Percentiles rank a stretch among this genome's conserved stretches.
These are phyloP conservation scores for Syrrhaptes paradoxus DNA, from an alignment of 2,113 vertebrate genomes.

Conservation along the genomic window DNA sequence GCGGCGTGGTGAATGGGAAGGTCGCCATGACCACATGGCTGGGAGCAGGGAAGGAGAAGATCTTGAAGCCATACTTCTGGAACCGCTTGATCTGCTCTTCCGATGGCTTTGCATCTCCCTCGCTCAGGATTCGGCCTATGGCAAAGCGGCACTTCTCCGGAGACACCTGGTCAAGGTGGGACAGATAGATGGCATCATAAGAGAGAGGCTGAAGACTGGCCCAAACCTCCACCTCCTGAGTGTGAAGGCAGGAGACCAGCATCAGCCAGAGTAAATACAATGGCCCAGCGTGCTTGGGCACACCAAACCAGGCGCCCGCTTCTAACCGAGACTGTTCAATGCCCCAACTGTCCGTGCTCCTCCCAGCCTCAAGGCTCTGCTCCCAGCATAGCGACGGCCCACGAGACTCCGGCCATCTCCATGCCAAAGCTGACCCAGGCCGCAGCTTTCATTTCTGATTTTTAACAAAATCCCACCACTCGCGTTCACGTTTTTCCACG, in stretches of 20 bases:
- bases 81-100: slow-evolving; percentile 84
- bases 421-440: not conserved
- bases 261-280: not conserved
- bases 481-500: rapidly evolving
- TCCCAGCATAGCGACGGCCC: not conserved
- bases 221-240: not conserved
- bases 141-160: slow-evolving; percentile 83
- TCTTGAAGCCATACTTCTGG: slow-evolving; percentile 88
- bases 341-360: not conserved
- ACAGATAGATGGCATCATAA: not conserved
- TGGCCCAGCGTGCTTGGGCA: rapidly evolving
- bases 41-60: slow-evolving; percentile 90
- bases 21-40: slow-evolving; percentile 87
- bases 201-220: not conserved
- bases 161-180: slow-evolving; percentile 71
- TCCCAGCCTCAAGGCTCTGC: not conserved
- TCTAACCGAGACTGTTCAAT: not conserved
- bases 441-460: not conserved
- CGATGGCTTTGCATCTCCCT: slow-evolving; percentile 80
- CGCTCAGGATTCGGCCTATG: slow-evolving; percentile 89
- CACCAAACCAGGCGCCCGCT: not conserved
- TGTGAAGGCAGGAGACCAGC: not conserved
- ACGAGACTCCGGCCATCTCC: rapidly evolving
- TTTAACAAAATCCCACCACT: not conserved
- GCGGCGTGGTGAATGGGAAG: slow-evolving; percentile 81